Conservation (phyloP, 2,113 vertebrate genomes). For the Myiozetetes cayanensis region DNA sequence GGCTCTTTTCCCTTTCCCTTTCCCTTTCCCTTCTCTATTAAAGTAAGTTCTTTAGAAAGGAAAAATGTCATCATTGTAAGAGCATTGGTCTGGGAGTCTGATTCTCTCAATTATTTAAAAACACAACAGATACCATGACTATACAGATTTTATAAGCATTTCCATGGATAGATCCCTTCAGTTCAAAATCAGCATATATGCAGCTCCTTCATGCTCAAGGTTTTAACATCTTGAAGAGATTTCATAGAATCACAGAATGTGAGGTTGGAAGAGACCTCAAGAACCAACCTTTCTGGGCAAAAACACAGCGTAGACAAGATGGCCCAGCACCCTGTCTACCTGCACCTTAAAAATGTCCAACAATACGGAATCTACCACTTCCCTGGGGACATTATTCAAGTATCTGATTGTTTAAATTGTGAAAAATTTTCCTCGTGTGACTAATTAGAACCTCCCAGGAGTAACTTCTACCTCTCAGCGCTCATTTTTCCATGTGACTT, state of each 20-base stretch:
- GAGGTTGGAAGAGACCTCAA: neutral
- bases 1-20: neutral
- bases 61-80: neutral
- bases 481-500: rapidly evolving
- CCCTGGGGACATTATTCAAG: neutral
- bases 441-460: neutral
- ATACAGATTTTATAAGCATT: neutral
- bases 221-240: neutral
- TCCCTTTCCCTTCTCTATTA: no score
- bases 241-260: neutral
- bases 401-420: no score
- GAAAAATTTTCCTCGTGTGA: neutral
- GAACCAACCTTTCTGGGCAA: neutral
- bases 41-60: neutral
- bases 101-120: neutral
- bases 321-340: neutral
- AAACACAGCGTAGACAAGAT: neutral
- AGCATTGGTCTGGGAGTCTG: neutral
- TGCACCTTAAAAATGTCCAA: neutral
- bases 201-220: neutral
- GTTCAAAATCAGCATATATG: neutral
- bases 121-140: neutral
- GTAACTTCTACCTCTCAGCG: neutral
- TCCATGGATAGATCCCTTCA: neutral
- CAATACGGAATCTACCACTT: neutral